These are phyloP conservation scores for Lamellibrachia satsuma DNA, from an alignment of 2,888 invertebrate species.

Conservation along the genomic window DNA sequence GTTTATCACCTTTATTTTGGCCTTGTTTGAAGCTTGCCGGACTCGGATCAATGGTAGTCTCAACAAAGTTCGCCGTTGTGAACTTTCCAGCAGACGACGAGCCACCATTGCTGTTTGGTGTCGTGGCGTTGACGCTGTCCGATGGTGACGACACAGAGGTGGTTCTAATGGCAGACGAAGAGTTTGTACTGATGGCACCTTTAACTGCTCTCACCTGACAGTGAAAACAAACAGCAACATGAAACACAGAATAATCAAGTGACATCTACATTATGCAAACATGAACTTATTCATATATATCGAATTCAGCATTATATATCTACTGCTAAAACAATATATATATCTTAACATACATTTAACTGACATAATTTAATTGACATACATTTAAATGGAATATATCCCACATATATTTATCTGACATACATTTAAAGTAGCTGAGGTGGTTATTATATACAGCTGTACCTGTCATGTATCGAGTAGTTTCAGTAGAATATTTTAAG, in stretches of 20 bases:
- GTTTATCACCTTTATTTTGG: constrained; percentile 24
- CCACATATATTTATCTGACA: too few species aligned
- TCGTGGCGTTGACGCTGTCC: not conserved
- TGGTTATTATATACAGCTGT: too few species aligned
- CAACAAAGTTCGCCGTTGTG: constrained; percentile 44
- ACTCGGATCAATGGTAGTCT: constrained; percentile 41
- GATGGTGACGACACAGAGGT: not conserved
- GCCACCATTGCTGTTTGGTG: not conserved
- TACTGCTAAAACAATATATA: not conserved
- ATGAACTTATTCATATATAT: too few species aligned
- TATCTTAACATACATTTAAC: not conserved
- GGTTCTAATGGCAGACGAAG: not conserved
- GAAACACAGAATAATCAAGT: not conserved
- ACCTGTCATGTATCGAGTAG: too few species aligned
- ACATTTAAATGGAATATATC: not conserved
- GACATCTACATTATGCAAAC: not conserved
- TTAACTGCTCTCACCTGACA: not conserved
- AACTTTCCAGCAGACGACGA: constrained; percentile 68
- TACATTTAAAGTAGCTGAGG: too few species aligned
- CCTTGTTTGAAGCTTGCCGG: constrained; percentile 37
- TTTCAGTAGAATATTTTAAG: too few species aligned
- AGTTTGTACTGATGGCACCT: not conserved
- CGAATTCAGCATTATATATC: too few species aligned
- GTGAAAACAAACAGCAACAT: not conserved
- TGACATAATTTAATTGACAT: not conserved